Conservation (phyloP, 2,113 vertebrate species). For the Thermophis baileyi region DNA sequence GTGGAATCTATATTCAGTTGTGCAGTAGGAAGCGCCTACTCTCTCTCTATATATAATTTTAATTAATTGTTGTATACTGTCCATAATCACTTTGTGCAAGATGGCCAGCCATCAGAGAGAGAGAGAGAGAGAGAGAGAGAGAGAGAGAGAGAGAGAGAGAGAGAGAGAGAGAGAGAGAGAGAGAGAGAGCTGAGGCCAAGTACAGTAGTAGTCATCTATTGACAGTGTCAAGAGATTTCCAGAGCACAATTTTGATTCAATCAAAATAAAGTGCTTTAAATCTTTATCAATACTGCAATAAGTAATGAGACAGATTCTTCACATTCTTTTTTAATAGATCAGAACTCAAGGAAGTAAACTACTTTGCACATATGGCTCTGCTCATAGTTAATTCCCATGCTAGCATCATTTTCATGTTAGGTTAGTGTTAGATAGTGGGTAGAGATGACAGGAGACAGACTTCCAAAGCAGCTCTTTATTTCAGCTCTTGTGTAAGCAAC, state of each 20-base stretch:
- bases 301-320: neutral
- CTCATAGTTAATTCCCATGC: neutral
- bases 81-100: no score
- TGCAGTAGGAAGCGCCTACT: neutral
- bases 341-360: neutral
- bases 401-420: neutral
- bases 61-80: no score
- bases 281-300: neutral
- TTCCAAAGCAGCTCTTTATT: no score
- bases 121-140: no score
- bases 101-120: no score
- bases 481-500: no score
- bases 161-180: no score
- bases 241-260: neutral
- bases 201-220: neutral
- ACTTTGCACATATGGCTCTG: neutral
- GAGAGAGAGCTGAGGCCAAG: neutral
- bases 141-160: no score
- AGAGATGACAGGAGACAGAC: no score
- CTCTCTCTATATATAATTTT: no score
- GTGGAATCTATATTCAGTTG: no score
- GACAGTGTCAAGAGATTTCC: neutral
- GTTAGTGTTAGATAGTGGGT: no score
- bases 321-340: neutral
- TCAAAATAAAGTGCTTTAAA: neutral